Evolutionary conservation across 1,140 invertebrate species (phyloP).

Genomic region (Plodia interpunctella): DNA sequence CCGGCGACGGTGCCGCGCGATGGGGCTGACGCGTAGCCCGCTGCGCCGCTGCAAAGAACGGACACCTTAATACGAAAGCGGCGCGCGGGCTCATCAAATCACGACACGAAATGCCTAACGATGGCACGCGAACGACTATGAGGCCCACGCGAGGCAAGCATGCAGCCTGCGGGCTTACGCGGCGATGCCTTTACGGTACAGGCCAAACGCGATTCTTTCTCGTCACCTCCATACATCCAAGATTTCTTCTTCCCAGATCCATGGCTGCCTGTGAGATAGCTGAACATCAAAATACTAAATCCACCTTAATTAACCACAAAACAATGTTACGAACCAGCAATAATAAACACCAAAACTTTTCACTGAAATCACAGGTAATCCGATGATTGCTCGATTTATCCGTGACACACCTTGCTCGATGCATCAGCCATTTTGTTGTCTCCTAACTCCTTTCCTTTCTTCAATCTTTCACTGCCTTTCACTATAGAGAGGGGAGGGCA

Average conservation of each 20-base stretch:
- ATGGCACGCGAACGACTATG: constrained; percentile 42
- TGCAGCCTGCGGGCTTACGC: constrained; percentile 65
- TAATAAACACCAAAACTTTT: constrained; percentile 68
- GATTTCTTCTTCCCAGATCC: constrained; percentile 20
- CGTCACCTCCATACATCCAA: constrained; percentile 41
- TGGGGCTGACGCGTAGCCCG: constrained; percentile 52
- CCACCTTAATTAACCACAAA: constrained; percentile 72
- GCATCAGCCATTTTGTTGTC: constrained; percentile 70
- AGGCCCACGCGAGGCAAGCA: constrained; percentile 59
- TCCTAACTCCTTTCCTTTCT: constrained; percentile 15
- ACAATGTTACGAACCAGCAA: constrained; percentile 73
- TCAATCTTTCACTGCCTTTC: constrained; percentile 8
- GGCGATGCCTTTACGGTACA: constrained; percentile 58
- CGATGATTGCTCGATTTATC: constrained; percentile 50
- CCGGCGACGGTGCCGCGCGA: constrained; percentile 56
- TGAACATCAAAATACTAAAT: constrained; percentile 70
- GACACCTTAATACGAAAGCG: constrained; percentile 64
- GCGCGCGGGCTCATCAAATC: constrained; percentile 42
- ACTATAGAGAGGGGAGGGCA: background rate
- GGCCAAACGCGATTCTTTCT: constrained; percentile 41
- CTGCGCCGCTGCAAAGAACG: constrained; percentile 67
- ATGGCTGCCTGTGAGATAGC: constrained; percentile 25
- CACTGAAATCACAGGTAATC: constrained; percentile 64
- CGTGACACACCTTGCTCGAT: constrained; percentile 68
- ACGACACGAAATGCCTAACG: constrained; percentile 28